Percentiles rank a stretch among this genome's conserved stretches.
phyloP scores from a whole-genome alignment of 2,888 invertebrate genomes.

The Imbricaverruca yamaguchii region DNA sequence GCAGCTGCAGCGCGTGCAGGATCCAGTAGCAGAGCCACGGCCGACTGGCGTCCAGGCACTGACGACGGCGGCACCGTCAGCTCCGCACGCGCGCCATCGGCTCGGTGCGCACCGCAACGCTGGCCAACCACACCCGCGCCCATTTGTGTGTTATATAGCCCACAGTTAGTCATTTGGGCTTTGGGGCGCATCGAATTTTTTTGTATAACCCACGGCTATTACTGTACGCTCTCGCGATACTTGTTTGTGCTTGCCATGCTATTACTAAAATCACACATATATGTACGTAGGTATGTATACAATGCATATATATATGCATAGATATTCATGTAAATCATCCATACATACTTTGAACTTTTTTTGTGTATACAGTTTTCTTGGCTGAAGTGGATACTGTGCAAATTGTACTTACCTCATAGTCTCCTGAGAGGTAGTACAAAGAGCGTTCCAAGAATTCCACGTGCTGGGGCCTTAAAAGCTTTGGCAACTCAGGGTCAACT shows the following conservation, averaged over 20 bases:
- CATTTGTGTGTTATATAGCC: not conserved
- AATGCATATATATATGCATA: too few species aligned
- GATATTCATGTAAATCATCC: too few species aligned
- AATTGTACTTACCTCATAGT: constrained; percentile 29
- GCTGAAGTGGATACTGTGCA: too few species aligned
- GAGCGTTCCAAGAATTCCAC: constrained; percentile 27
- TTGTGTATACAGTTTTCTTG: too few species aligned
- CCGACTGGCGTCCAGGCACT: constrained; percentile 85
- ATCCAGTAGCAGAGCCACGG: constrained; percentile 98
- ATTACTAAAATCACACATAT: too few species aligned
- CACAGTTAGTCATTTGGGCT: not conserved
- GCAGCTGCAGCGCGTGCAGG: constrained; percentile 74
- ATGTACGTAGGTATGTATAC: too few species aligned
- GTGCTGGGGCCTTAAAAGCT: constrained; percentile 29
- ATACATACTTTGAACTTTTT: too few species aligned
- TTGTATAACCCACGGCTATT: not conserved
- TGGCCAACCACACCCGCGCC: not conserved
- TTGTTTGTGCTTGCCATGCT: too few species aligned
- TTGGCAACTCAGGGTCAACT: constrained; percentile 24
- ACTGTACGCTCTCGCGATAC: too few species aligned
- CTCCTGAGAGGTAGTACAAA: constrained; percentile 26
- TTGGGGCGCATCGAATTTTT: not conserved
- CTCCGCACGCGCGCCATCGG: not conserved
- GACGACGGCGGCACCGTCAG: not conserved
- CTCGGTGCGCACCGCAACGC: not conserved